Base-by-base conservation (phyloP, 2,888 invertebrate species). In the Drosophila cognata region DNA sequence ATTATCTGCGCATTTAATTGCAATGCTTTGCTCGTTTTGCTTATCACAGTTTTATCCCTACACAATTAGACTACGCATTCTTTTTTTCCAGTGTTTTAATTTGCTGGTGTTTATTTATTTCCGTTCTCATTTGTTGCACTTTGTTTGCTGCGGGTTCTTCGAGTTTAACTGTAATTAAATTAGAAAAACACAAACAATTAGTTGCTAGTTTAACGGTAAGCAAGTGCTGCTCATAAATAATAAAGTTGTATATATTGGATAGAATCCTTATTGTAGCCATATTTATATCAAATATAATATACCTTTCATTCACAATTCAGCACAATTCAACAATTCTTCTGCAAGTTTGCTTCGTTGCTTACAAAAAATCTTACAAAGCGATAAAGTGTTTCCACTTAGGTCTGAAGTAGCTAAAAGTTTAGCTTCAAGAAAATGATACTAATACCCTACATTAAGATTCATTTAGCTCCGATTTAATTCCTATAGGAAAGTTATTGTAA, bases 41-140 rank as follows among this genome's bases (percentile, higher is more conserved):
- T 90, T 86, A 90, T 86, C 90, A 90, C 90, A 87, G 84, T 77
- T 82, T 74, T 71, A 77, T 79, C 66, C 67, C 64, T 71, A 67
- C 66, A 82, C 83, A 67, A 57, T 58, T 63, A 53, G 50, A 60
- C 61, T 55, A 48, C 36, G 21, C 51, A 33, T 57, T 68, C 63
- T 61, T 25, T 43, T 55, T 48, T 43, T 46, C 4, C 57, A 43
- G 43, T 43, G 21, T 13, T 43, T 46, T 11, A 50, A 46, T 48
- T 57, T 50, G 29, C 63, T 56, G 18, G 48, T 56, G 33, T 36
- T 53, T 46, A 29, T 57, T 66, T 50, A 46, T 58, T 64, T 81
- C 8, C 16, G 35, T 29, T 65, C 65, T 46, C 70, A 86, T 74
- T 55, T 55, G 18, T 3, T 61, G 11, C 63, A 57, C 53, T 65